Percentiles rank a stretch among this genome's conserved stretches.
Conservation (phyloP, 2,797 vertebrate species). For the Tiaroga cobitis region DNA sequence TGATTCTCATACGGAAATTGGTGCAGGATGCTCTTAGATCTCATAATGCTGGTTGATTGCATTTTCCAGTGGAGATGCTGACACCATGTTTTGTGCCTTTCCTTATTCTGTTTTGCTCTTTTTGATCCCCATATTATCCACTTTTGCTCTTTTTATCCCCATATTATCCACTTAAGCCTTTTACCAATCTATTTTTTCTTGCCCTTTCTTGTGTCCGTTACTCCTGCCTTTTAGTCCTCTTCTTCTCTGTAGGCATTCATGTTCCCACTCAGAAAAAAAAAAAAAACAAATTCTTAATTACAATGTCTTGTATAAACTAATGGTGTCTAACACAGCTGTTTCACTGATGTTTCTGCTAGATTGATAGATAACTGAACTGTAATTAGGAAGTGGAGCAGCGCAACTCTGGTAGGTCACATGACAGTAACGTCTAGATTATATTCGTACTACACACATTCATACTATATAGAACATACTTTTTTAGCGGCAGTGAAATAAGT, state of each 20-base stretch:
- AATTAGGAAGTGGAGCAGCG: not conserved
- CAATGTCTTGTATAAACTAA: not conserved
- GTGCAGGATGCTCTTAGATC: not conserved
- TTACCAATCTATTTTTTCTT: not conserved
- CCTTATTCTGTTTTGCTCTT: not conserved
- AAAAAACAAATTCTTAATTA: not conserved
- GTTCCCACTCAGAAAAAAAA: not conserved
- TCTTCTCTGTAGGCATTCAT: not conserved
- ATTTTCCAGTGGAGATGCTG: constrained; percentile 24
- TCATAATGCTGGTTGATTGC: constrained; percentile 10
- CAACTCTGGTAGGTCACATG: too few relatives aligned
- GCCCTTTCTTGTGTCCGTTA: not conserved
- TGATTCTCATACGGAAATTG: constrained; percentile 2
- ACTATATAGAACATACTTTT: too few relatives aligned
- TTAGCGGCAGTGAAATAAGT: too few relatives aligned
- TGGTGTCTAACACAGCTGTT: not conserved
- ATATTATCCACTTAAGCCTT: constrained; percentile 9
- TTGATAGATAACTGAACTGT: not conserved
- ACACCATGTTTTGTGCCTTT: constrained; percentile 25
- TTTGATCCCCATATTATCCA: too few relatives aligned
- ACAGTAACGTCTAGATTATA: too few relatives aligned
- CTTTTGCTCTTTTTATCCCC: not conserved
- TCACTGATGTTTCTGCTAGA: not conserved
- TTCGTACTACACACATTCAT: too few relatives aligned
- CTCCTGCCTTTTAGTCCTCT: not conserved